These are phyloP conservation scores for Eupithecia vulgata DNA, from an alignment of 2,888 invertebrate species.

Conservation along the genomic window DNA sequence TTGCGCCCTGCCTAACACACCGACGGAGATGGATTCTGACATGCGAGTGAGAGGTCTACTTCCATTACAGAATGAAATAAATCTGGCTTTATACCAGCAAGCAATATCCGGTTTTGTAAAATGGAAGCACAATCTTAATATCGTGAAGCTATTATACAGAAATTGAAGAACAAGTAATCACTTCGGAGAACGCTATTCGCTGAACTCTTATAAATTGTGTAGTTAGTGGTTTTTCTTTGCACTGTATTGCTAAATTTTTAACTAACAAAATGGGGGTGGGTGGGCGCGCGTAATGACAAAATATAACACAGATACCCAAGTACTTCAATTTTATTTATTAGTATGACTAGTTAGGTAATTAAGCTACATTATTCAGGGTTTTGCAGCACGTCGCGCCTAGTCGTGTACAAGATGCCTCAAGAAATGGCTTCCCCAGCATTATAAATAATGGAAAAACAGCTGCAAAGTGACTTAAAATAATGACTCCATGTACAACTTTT, in stretches of 20 bases:
- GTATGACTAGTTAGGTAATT: too few relatives aligned
- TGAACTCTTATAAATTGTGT: background rate
- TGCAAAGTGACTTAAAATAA: conserved; percentile 40
- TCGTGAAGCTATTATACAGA: background rate
- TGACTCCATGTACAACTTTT: conserved; percentile 33
- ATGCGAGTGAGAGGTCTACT: background rate
- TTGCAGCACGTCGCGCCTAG: conserved; percentile 12
- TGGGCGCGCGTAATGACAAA: too few relatives aligned
- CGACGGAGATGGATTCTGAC: background rate
- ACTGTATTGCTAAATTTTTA: too few relatives aligned
- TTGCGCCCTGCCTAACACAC: too few relatives aligned
- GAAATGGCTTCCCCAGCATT: conserved; percentile 34
- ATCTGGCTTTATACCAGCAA: background rate
- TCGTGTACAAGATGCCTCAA: conserved; percentile 24
- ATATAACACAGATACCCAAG: too few relatives aligned
- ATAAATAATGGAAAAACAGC: conserved; percentile 42
- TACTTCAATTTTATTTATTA: too few relatives aligned
- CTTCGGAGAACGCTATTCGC: too few relatives aligned
- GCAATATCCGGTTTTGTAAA: background rate
- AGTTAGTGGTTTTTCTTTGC: too few relatives aligned
- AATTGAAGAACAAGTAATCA: background rate
- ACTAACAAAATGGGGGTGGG: too few relatives aligned
- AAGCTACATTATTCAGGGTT: background rate
- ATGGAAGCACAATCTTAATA: background rate
- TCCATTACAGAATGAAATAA: background rate